These are phyloP conservation scores for Hippocampus guttulatus DNA, from an alignment of 2,113 vertebrate species.

Conservation along the genomic window DNA sequence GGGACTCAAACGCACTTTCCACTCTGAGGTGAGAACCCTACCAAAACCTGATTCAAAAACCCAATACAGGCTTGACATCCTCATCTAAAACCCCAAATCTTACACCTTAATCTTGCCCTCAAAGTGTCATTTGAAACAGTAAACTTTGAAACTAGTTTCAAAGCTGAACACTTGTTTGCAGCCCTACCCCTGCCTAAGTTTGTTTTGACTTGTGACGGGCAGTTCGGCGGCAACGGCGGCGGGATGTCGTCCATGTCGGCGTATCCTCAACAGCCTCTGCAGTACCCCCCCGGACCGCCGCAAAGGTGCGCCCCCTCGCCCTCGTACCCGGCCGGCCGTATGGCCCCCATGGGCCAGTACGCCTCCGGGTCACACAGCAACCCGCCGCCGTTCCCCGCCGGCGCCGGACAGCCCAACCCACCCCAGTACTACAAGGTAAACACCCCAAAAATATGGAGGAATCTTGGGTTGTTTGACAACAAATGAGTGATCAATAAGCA, in stretches of 20 bases:
- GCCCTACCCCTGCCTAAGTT: background rate
- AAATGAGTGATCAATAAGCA: no score
- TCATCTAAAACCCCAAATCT: no score
- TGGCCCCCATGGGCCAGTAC: constrained; percentile 67
- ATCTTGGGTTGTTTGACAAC: no score
- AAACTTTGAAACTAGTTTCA: background rate
- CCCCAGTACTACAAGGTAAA: constrained; percentile 85
- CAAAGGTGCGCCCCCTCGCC: constrained; percentile 81
- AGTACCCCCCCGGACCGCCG: constrained; percentile 78
- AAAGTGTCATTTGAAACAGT: no score
- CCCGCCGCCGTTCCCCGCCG: constrained; percentile 81
- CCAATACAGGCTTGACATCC: no score
- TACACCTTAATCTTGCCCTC: no score
- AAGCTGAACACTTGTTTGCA: background rate
- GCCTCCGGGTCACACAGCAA: constrained; percentile 60
- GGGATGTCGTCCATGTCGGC: constrained; percentile 59
- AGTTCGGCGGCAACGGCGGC: constrained; percentile 64
- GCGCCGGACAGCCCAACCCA: constrained; percentile 69
- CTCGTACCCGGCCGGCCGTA: constrained; percentile 81
- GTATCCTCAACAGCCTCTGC: constrained; percentile 78
- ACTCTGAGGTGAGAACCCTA: constrained; percentile 73
- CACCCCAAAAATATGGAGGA: constrained; percentile 36
- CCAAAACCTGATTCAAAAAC: no score
- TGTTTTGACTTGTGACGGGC: constrained; percentile 61
- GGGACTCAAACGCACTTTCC: constrained; percentile 81